phyloP scores from a whole-genome alignment of 2,797 vertebrate species.

The Lagodon rhomboides region DNA sequence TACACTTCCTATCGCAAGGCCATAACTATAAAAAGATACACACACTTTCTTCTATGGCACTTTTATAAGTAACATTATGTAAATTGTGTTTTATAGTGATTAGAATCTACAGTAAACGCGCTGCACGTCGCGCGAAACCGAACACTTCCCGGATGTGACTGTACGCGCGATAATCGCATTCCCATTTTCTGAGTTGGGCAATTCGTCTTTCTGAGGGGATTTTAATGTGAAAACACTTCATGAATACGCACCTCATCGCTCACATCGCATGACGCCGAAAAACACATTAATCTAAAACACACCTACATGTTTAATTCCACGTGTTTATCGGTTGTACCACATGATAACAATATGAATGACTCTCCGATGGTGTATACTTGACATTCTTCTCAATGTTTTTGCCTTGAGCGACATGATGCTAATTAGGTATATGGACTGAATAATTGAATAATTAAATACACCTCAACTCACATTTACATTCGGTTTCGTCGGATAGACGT shows the following conservation, averaged over 20 bases:
- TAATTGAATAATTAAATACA: constrained; percentile 56
- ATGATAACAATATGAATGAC: constrained; percentile 3
- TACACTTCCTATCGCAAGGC: constrained; percentile 55
- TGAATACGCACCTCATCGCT: constrained; percentile 17
- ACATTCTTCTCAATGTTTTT: constrained; percentile 33
- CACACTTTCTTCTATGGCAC: constrained; percentile 31
- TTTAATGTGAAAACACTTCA: not conserved
- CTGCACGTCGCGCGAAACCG: not conserved
- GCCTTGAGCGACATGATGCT: constrained; percentile 46
- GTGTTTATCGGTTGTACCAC: not conserved
- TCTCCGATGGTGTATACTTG: constrained; percentile 4
- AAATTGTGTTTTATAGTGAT: constrained; percentile 48
- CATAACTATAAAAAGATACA: constrained; percentile 54
- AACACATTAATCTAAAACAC: constrained; percentile 19
- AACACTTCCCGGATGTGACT: not conserved
- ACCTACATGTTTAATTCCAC: constrained; percentile 37
- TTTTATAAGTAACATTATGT: constrained; percentile 45
- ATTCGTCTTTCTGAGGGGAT: not conserved
- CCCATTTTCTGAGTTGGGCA: not conserved
- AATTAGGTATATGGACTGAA: constrained; percentile 49
- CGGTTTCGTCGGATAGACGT: constrained; percentile 10
- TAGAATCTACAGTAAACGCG: constrained; percentile 42
- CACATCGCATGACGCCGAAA: not conserved
- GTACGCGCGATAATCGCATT: not conserved
- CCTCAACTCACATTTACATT: constrained; percentile 35